Conservation (phyloP, 2,797 vertebrate species). For the Clamator glandarius region DNA sequence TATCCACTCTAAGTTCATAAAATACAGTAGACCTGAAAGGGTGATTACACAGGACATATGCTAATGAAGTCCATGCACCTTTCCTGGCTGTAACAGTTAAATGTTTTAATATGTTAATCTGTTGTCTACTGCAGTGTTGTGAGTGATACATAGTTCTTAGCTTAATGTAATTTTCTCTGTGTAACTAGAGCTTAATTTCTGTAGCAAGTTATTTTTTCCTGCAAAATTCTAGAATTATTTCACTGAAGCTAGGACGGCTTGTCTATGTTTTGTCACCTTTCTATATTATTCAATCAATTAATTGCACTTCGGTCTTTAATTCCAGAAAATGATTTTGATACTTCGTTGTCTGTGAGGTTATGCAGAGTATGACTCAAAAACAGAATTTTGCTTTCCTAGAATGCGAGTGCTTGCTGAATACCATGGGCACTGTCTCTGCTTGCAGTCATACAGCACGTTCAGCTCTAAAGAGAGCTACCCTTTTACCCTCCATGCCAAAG, state of each 20-base stretch:
- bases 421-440: not conserved
- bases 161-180: not conserved
- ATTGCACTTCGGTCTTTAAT: not conserved
- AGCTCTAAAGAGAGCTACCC: constrained; percentile 1
- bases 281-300: not conserved
- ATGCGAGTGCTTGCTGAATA: not conserved
- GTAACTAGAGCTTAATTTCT: not conserved
- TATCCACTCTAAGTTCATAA: not conserved
- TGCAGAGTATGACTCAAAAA: not conserved
- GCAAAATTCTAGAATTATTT: not conserved
- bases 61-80: not conserved
- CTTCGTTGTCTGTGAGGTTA: not conserved
- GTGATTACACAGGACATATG: not conserved
- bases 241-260: not conserved
- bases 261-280: not conserved
- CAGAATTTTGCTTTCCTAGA: constrained; percentile 33
- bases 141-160: constrained; percentile 13
- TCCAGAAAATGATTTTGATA: not conserved
- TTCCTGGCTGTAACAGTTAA: constrained; percentile 8
- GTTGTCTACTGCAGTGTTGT: not conserved
- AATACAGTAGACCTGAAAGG: constrained; percentile 11
- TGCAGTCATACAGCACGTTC: constrained; percentile 12
- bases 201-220: not conserved
- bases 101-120: constrained; percentile 30
- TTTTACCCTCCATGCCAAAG: constrained; percentile 18